These are phyloP conservation scores for Rugalucina vietnamica DNA, from an alignment of 2,888 invertebrate genomes.

Conservation along the genomic window DNA sequence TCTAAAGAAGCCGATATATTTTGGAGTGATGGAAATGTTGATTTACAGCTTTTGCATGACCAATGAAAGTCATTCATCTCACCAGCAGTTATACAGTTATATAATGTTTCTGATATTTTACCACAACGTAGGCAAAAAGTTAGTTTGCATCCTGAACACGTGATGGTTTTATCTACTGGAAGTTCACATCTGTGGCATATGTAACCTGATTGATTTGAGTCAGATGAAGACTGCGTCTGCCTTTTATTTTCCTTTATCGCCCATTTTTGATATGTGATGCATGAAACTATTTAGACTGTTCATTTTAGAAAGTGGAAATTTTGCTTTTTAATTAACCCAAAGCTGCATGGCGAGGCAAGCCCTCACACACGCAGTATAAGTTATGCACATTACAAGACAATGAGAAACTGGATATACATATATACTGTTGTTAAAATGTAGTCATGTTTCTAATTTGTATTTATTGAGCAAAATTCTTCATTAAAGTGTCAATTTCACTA, in stretches of 20 bases:
- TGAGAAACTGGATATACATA: no score
- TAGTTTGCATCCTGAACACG: not conserved
- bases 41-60: not conserved
- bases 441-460: no score
- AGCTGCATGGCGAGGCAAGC: constrained; percentile 6
- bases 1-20: not conserved
- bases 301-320: no score
- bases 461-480: no score
- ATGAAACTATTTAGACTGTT: no score
- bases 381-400: no score
- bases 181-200: not conserved
- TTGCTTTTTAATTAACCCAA: no score
- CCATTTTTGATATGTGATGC: not conserved
- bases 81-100: not conserved
- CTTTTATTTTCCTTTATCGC: not conserved
- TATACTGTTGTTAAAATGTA: no score
- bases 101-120: not conserved
- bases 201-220: not conserved
- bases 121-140: not conserved
- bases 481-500: no score
- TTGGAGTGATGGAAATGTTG: not conserved
- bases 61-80: not conserved
- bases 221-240: not conserved
- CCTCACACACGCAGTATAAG: constrained; percentile 12
- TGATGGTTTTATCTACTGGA: not conserved